Base-by-base conservation (phyloP, 2,797 vertebrate genomes). In the Octomys mimax region DNA sequence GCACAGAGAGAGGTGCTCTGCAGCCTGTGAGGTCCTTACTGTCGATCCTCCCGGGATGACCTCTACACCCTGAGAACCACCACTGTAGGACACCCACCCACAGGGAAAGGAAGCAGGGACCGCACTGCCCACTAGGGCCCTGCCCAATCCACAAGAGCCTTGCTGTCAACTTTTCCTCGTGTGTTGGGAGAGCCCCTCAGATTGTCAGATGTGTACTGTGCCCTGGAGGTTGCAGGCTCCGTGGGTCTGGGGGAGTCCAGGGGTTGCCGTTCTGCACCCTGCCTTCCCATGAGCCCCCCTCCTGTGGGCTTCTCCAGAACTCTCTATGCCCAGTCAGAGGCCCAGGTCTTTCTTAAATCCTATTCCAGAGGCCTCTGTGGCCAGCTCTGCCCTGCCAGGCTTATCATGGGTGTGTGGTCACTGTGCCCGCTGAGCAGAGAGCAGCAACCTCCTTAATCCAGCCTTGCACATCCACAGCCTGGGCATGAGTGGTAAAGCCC, bases 191-290 rank as follows among this genome's bases (percentile, higher is more conserved):
- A 52, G n/a, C 13, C 36, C 22, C 66, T 39, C 21, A 10, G 64
- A 36, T 66, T 91, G 62, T 61, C 13, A 61, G 26, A 9, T 5
- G 1, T 62, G 61, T 22, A 2, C n/a, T 79, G 46, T n/a, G 28
- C 28, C 28, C 19, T 9, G 1, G 28, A 64, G 18, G 26, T 4
- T 46, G 49, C 24, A 62, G 18, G 54, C 5, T 52, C 24, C 77
- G 28, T 5, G 8, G n/a, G 39, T 57, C 90, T 36, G 6, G 1
- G 4, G 0, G 1, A 1, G 13, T 6, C 11, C 0, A 7, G 22
- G 5, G 19, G 8, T 4, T 8, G 62, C 79, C 79, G 10, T 11
- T 66, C 28, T 28, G 28, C 1, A 22, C 36, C 6, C 9, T 24
- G 49, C 7, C 28, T 62, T 46, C 46, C 83, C 26, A 7, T 57